Base-by-base conservation (phyloP, 2,888 invertebrate genomes). In the Phaedon cochleariae region DNA sequence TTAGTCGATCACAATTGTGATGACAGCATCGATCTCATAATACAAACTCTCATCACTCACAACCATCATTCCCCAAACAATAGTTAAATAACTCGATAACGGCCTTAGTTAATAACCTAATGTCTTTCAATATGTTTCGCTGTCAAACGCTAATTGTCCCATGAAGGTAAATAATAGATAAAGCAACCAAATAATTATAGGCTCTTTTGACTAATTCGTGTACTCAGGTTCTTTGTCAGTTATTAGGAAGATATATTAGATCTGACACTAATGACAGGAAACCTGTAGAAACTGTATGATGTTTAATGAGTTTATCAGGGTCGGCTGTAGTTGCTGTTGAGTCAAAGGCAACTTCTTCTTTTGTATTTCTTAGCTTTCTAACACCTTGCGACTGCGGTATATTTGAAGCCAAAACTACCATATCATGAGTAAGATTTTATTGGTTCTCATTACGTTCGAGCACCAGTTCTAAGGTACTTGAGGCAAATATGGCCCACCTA, bases 201-300 rank as follows among this genome's bases (percentile, higher is more conserved):
- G 59, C 29, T 62, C 37, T 48, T 45, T 41, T 57, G 26, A 45
- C 41, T 57, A 26, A 29, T 22, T 45, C 57, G 45, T 45, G 57
- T 46, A 45, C 45, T 57, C 18, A 17, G 21, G 37, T 21, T 29
- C 45, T 60, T 59, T 54, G 62, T 65, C 53, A 59, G 62, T 51
- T 54, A 62, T 62, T 62, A 58, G 49, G 41, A 49, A 51, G 59
- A 66, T 66, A 62, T 62, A 66, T 66, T 61, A 66, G 59, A 59
- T 66, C 41, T 49, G 66, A 66, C 66, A 55, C 66, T 66, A 66
- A 66, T 66, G 62, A 57, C 15, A 46, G 57, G 46, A 57, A 57
- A 57, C 57, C 57, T 26, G 45, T 26, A 45, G 29, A 57, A 45
- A 45, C 15, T 41, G 41, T 15, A 41, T 41, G 7, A 15, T 41